Base-by-base conservation (phyloP, 1,140 invertebrate genomes). In the Bombus vancouverensis region DNA sequence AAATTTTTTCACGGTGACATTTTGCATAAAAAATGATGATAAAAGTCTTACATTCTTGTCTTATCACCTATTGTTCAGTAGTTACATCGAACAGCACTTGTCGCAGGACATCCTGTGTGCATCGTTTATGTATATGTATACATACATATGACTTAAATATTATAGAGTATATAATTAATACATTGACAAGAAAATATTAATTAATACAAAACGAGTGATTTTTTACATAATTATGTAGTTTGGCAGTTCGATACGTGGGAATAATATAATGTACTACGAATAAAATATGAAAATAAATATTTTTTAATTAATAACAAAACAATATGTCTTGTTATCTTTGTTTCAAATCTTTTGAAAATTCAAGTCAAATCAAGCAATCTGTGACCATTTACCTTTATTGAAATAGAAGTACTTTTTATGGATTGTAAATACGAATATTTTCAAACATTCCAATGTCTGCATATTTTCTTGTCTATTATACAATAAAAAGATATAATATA, bases 391-490 rank as follows among this genome's bases (percentile, higher is more conserved):
- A 44, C 8, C 15, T 44, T 74, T 47, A 47, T 75, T 66, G 4
- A 25, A 42, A 65, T 44, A 37, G n/a, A 42, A 78, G 18, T 44
- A 5, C 10, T 42, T 68, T n/a, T 57, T 13, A 44, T 62, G 59
- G 10, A 66, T 47, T 2, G 4, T 1, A 6, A 22, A 47, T 10
- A 22, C 47, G 37, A 42, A 74, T 2, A 9, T 39, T 65, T 34
- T 13, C 22, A 28, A 15, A 42, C 28, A 81, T 47, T 22, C 10
- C 12, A 12, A 79, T 57, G 57, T 57, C 34, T 68, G 59, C 66
- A 86, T 86, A 76, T 89, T 83, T 83, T 80, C 81, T 77, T 86
- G 74, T 57, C 87, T 53, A 72, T 83, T 80, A 85, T 78, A 80
- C 32, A 59, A 78, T n/a, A 42, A 53, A 70, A 80, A n/a, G 32